Percentiles rank a stretch among this genome's conserved stretches.
phyloP scores from a whole-genome alignment of 2,113 vertebrate genomes.

The Corynorhinus townsendii region DNA sequence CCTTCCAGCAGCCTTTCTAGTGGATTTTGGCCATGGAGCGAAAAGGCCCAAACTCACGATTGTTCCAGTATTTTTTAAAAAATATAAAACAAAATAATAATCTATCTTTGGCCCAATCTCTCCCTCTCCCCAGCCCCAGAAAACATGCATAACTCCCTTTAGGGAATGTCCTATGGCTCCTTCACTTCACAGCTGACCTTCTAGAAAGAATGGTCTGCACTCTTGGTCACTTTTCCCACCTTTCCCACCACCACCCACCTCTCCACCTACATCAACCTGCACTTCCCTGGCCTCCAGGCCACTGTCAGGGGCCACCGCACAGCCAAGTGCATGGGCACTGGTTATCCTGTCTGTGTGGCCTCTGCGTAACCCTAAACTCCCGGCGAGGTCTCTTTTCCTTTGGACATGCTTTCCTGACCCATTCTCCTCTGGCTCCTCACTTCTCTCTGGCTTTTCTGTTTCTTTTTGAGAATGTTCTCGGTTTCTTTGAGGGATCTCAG shows the following conservation, averaged over 20 bases:
- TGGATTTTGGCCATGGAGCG: neutral
- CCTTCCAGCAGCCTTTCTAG: neutral
- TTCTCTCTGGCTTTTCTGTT: neutral
- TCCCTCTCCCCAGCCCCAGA: neutral
- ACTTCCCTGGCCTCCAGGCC: neutral
- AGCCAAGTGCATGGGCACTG: too few species aligned
- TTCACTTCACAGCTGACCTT: neutral
- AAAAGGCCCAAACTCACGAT: neutral
- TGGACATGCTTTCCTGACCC: neutral
- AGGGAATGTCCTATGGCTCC: neutral
- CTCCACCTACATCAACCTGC: neutral
- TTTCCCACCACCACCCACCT: neutral
- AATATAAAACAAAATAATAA: neutral
- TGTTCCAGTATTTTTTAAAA: neutral
- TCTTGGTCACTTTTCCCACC: neutral
- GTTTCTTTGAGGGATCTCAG: neutral
- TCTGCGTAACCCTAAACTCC: neutral
- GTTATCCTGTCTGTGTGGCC: neutral
- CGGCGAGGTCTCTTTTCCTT: neutral
- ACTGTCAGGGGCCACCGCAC: rapidly evolving
- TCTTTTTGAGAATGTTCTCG: neutral
- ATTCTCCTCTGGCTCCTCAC: neutral
- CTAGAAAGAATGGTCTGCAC: neutral
- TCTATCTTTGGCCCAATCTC: neutral
- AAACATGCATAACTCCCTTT: neutral